These are phyloP conservation scores for Pipistrellus pygmaeus DNA, from an alignment of 2,797 vertebrate species.

Conservation along the genomic window DNA sequence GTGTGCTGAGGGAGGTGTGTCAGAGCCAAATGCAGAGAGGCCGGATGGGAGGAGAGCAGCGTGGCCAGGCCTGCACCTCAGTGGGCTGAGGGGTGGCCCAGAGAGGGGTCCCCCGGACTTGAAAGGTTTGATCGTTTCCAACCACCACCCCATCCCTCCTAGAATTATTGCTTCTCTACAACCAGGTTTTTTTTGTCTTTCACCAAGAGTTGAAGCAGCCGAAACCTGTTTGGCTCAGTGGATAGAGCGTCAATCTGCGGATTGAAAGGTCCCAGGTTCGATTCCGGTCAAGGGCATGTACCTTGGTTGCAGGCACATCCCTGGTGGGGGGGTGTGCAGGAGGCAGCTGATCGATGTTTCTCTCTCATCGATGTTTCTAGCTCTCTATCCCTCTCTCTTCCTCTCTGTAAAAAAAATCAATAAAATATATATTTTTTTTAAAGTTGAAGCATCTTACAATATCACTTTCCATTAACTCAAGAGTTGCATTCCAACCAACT, in stretches of 20 bases:
- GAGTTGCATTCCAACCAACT: constrained; percentile 1
- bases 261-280: too few species aligned
- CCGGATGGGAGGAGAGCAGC: fast-evolving
- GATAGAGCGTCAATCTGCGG: too few species aligned
- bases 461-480: constrained; percentile 14
- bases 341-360: too few species aligned
- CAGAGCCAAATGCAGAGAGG: too few species aligned
- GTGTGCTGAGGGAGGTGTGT: not conserved
- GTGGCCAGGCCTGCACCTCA: not conserved
- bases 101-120: not conserved
- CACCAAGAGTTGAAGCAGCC: not conserved
- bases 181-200: not conserved
- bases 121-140: not conserved
- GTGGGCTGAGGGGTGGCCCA: not conserved
- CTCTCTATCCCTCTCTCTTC: too few species aligned
- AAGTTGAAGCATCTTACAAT: not conserved
- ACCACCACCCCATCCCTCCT: not conserved
- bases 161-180: not conserved
- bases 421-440: too few species aligned
- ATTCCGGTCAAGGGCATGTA: too few species aligned
- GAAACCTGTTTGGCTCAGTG: too few species aligned
- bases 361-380: too few species aligned
- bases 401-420: too few species aligned
- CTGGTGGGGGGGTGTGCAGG: too few species aligned
- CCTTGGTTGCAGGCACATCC: too few species aligned